Evolutionary conservation across 2,113 vertebrate genomes (phyloP).

Genomic region (Bufo bufo): DNA sequence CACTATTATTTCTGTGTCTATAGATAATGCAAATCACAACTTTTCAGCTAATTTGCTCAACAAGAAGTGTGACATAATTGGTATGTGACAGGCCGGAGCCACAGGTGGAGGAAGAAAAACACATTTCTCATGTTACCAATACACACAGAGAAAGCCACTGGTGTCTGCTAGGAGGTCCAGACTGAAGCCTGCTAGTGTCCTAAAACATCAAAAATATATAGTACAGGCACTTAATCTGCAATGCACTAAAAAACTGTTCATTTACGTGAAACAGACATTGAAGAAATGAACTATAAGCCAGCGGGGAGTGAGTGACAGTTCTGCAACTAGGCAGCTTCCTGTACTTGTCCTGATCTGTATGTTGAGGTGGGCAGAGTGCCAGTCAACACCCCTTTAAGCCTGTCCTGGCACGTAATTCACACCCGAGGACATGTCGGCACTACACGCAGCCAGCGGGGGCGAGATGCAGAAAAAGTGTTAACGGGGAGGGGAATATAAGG

Average conservation of each 20-base stretch:
- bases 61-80: background rate
- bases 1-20: background rate
- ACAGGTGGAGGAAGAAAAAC: background rate
- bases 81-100: background rate
- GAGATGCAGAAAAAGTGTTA: conserved; percentile 33
- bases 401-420: conserved; percentile 46
- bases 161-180: background rate
- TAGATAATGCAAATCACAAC: background rate
- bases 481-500: background rate
- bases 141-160: background rate
- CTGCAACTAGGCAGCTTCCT: conserved; percentile 19
- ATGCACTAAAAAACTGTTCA: background rate
- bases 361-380: conserved; percentile 37
- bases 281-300: background rate
- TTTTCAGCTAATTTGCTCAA: background rate
- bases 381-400: conserved; percentile 38
- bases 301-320: conserved; percentile 19
- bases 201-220: background rate
- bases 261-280: background rate
- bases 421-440: conserved; percentile 4
- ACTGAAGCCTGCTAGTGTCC: background rate
- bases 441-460: background rate
- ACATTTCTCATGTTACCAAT: background rate
- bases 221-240: background rate
- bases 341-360: conserved; percentile 49